These are phyloP conservation scores for Tachina grossa DNA, from an alignment of 2,888 invertebrate genomes.

Conservation along the genomic window DNA sequence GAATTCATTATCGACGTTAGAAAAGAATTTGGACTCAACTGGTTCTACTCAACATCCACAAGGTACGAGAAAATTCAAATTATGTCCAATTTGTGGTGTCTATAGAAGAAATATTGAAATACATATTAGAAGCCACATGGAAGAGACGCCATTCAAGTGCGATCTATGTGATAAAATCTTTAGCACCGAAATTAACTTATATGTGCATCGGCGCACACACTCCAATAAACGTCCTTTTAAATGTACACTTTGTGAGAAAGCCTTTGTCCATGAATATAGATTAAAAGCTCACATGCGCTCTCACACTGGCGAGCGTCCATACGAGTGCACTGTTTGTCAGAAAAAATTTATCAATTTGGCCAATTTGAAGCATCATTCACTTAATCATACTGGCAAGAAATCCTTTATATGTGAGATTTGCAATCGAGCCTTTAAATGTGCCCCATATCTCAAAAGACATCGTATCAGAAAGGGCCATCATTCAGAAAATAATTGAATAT, in stretches of 20 bases:
- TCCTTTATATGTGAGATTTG: conserved; percentile 73
- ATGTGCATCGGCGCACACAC: conserved; percentile 85
- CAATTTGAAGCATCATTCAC: conserved; percentile 87
- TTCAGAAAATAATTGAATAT: too few species aligned
- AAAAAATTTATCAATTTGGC: conserved; percentile 87
- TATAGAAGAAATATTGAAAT: too few species aligned
- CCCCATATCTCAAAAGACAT: conserved; percentile 86
- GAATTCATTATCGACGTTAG: too few species aligned
- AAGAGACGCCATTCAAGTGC: conserved; percentile 86
- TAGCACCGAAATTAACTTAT: conserved; percentile 85
- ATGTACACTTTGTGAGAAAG: conserved; percentile 81
- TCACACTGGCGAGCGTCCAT: conserved; percentile 84
- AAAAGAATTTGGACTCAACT: too few species aligned
- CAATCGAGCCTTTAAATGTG: conserved; percentile 84
- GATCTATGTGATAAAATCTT: conserved; percentile 86
- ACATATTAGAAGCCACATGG: conserved; percentile 83
- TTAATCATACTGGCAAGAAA: conserved; percentile 86
- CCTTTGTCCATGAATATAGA: conserved; percentile 85
- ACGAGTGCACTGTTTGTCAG: conserved; percentile 84
- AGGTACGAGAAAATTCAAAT: too few species aligned
- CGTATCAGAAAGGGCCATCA: conserved; percentile 75
- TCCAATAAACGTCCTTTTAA: conserved; percentile 85
- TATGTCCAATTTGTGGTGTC: too few species aligned
- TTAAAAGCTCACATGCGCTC: conserved; percentile 86
- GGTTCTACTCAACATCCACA: too few species aligned